Percentiles rank a stretch among this genome's conserved stretches.
Conservation (phyloP, 2,113 vertebrate species). For the Oreocharis arfaki region DNA sequence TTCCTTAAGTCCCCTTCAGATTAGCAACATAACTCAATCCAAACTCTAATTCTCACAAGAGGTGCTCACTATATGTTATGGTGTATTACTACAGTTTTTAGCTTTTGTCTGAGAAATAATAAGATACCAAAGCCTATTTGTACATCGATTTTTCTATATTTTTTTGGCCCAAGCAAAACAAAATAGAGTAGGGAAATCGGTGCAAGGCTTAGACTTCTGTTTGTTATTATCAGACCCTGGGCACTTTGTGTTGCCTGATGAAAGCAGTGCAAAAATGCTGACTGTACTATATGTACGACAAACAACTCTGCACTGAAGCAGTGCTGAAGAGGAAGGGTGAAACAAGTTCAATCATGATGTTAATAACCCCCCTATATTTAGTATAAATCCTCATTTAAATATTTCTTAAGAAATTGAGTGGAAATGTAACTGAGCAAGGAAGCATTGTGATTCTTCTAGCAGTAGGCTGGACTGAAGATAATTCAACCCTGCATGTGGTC, state of each 20-base stretch:
- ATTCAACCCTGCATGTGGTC: not conserved
- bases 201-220: not conserved
- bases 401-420: not conserved
- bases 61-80: not conserved
- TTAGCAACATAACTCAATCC: not conserved
- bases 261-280: not conserved
- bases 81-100: not conserved
- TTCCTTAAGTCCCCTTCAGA: not conserved
- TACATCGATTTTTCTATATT: not conserved
- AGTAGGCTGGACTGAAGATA: not conserved
- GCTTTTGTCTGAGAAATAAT: not conserved
- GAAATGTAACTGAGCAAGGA: not conserved
- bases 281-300: not conserved
- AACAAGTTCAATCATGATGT: not conserved
- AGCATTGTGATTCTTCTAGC: not conserved
- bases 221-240: not conserved
- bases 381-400: not conserved
- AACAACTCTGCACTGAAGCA: not conserved
- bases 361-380: not conserved
- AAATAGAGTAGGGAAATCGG: not conserved
- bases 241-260: not conserved
- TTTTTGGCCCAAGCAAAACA: not conserved
- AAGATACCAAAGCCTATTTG: not conserved
- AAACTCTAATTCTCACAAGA: not conserved
- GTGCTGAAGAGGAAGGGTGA: not conserved